Conservation (phyloP, 2,797 vertebrate genomes). For the Cuniculus paca region DNA sequence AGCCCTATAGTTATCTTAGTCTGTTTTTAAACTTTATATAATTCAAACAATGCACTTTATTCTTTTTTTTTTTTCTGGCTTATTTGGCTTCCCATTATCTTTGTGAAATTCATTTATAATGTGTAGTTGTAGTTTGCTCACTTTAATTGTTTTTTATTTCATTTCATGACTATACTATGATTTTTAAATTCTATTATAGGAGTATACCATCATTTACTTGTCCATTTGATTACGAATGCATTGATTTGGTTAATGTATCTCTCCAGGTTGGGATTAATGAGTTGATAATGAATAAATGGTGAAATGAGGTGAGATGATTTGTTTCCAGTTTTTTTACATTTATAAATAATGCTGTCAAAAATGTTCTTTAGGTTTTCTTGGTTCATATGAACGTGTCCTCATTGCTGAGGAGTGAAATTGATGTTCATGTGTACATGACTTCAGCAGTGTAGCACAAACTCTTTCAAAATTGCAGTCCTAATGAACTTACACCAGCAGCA, state of each 20-base stretch:
- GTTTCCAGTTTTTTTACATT: constrained; percentile 59
- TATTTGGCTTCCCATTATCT: constrained; percentile 52
- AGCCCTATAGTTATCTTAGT: not conserved
- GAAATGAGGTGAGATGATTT: constrained; percentile 61
- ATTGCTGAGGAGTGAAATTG: not conserved
- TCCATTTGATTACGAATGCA: constrained; percentile 64
- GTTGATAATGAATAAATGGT: constrained; percentile 62
- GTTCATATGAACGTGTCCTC: not conserved
- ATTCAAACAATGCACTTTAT: not conserved
- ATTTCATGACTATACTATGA: constrained; percentile 26
- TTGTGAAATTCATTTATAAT: constrained; percentile 53
- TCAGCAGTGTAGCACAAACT: not conserved
- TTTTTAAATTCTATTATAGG: constrained; percentile 54
- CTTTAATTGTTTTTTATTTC: constrained; percentile 71
- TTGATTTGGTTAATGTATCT: constrained; percentile 70
- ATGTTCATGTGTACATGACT: not conserved
- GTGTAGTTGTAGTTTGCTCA: constrained; percentile 29
- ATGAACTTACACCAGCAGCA: rapidly evolving
- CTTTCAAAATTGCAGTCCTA: not conserved
- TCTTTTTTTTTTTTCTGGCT: constrained; percentile 32
- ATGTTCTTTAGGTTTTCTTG: constrained; percentile 30
- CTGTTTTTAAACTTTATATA: constrained; percentile 27
- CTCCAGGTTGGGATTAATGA: constrained; percentile 65
- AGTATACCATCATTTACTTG: constrained; percentile 64
- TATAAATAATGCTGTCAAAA: constrained; percentile 59